These are phyloP conservation scores for Mallotus villosus DNA, from an alignment of 2,797 vertebrate genomes.

Conservation along the genomic window DNA sequence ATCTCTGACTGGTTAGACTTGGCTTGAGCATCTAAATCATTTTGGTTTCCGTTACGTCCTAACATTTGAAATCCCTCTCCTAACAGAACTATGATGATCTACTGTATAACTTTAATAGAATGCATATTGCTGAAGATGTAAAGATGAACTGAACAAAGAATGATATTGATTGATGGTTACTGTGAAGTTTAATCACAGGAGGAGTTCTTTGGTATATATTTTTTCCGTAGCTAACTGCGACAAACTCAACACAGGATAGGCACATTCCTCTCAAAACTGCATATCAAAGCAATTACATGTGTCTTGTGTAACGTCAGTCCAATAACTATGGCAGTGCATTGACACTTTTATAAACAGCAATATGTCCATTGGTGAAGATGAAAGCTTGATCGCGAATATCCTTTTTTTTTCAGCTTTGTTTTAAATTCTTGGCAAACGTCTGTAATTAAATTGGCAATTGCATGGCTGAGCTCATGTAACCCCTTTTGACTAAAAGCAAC, in stretches of 20 bases:
- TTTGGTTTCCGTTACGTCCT: conserved; percentile 29
- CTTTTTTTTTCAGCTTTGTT: conserved; percentile 49
- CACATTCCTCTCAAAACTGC: not conserved
- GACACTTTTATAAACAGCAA: conserved; percentile 51
- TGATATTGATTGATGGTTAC: not conserved
- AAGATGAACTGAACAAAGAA: conserved; percentile 3
- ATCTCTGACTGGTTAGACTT: conserved; percentile 38
- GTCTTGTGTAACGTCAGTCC: conserved; percentile 45
- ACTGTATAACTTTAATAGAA: not conserved
- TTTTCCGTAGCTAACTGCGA: not conserved
- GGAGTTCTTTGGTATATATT: conserved; percentile 23
- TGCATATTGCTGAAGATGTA: not conserved
- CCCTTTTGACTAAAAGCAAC: conserved; percentile 48
- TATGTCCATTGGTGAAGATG: conserved; percentile 53
- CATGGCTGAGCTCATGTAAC: conserved; percentile 49
- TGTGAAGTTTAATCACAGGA: not conserved
- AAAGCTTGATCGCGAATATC: conserved; percentile 58
- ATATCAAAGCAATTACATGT: not conserved
- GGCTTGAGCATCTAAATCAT: conserved; percentile 29
- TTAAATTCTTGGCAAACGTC: conserved; percentile 53
- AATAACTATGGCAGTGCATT: not conserved
- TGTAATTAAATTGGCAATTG: conserved; percentile 61
- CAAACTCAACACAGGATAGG: not conserved
- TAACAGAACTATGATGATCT: conserved; percentile 22
- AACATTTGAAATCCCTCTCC: conserved; percentile 23